Evolutionary conservation across 2,113 vertebrate genomes (phyloP), one percentile per base, ranked within the genome.

Genomic region (Erythrocercus mccallii): DNA sequence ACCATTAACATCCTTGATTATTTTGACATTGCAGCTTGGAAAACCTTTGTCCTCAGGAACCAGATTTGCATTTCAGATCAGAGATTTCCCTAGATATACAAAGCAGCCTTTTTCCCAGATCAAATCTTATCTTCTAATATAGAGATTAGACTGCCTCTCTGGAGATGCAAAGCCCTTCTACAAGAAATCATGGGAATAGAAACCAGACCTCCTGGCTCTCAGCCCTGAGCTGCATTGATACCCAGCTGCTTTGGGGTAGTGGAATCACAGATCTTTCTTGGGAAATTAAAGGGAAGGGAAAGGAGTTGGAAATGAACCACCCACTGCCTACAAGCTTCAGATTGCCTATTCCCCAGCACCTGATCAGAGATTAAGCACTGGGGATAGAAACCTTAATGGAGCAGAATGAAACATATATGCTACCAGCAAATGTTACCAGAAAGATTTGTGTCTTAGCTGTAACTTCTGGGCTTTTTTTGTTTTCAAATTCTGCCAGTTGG

Each of bases 361-460:
- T 47, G n/a, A 38, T 71, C 68, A 74, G 68, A 83, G 51, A 81
- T 74, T 19, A 74, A 28, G 38, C 60, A 44, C 24, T 0, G 4
- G 69, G 48, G 45, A 83, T 38, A 40, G 65, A 88, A 95, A 60
- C 19, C 51, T 90, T 86, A 90, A 81, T 11, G 64, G 37, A 74
- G 28, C 42, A 56, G 56, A 71, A 51, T 44, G 48, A 92, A 93
- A 92, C n/a, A 40, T 78, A 45, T 74, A 91, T 92, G 79, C 77
- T 93, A 60, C 20, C 48, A 74, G 60, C 12, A 71, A 73, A 60
- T 30, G 15, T 3, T 78, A 54, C 20, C 24, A 35, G 69, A 35
- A 84, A 86, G 61, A 22, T 7, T 65, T 92, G 60, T 47, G 8
- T 68, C 69, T 15, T 50, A 60, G 25, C 31, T 45, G 16, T 60